These are phyloP conservation scores for Cataglyphis cursor DNA, from an alignment of 2,888 invertebrate genomes.

Conservation along the genomic window DNA sequence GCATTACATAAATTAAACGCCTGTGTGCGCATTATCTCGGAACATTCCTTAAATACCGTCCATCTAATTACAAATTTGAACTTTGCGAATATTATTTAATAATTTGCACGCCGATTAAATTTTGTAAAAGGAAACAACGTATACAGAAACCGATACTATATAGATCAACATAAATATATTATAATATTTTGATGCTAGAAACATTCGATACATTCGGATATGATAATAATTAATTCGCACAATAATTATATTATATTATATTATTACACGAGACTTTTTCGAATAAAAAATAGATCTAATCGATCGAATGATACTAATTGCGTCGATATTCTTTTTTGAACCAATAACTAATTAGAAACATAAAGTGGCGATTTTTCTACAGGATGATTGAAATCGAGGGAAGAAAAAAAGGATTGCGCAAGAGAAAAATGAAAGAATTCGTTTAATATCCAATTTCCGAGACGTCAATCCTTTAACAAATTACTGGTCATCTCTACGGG, in stretches of 20 bases:
- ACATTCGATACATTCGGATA: constrained; percentile 4
- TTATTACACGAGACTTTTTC: neutral
- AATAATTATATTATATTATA: constrained; percentile 35
- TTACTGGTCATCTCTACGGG: constrained; percentile 78
- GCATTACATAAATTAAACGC: constrained; percentile 14
- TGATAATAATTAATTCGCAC: constrained; percentile 19
- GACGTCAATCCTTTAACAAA: constrained; percentile 84
- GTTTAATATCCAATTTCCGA: constrained; percentile 85
- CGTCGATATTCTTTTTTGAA: constrained; percentile 33
- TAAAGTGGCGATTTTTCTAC: constrained; percentile 46
- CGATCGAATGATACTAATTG: constrained; percentile 35
- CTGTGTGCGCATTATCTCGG: constrained; percentile 26
- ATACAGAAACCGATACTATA: constrained; percentile 10
- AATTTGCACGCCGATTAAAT: constrained; percentile 42
- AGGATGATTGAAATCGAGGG: constrained; percentile 60
- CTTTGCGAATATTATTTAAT: constrained; percentile 42
- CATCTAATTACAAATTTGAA: constrained; percentile 46
- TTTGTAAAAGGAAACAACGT: constrained; percentile 42
- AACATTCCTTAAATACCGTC: constrained; percentile 51
- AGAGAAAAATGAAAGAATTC: constrained; percentile 70
- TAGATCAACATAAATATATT: constrained; percentile 25
- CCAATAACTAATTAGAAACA: constrained; percentile 43
- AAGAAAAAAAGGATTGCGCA: constrained; percentile 28
- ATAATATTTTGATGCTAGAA: constrained; percentile 17
- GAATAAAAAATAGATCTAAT: constrained; percentile 22